Conservation (phyloP, 2,888 invertebrate species). For the Apamea anceps region DNA sequence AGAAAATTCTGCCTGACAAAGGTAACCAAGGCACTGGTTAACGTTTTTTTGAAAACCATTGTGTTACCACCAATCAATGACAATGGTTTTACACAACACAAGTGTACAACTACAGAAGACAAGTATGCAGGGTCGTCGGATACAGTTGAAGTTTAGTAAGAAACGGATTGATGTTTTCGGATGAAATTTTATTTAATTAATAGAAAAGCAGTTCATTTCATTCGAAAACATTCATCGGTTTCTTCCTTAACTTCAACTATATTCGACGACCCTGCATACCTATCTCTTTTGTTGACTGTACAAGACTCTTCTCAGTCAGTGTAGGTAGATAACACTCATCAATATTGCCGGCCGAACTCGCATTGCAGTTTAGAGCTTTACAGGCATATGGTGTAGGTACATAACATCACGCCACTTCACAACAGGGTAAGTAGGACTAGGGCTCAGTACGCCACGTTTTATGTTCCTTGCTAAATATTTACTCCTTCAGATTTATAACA, state of each 20-base stretch:
- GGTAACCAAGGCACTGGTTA: not conserved
- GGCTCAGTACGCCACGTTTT: not conserved
- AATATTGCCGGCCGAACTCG: not conserved
- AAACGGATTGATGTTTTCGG: no score
- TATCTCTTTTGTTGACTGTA: no score
- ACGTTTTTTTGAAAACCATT: not conserved
- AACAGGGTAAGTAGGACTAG: not conserved
- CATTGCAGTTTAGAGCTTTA: not conserved
- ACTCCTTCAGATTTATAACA: not conserved
- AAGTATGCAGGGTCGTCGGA: no score
- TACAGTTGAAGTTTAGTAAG: no score
- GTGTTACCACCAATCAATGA: no score
- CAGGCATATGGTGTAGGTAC: not conserved
- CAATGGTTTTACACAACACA: not conserved
- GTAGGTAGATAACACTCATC: not conserved
- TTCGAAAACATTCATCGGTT: no score
- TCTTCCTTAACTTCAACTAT: no score
- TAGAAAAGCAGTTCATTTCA: no score
- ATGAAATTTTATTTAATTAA: no score
- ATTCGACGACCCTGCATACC: no score
- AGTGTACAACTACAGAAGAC: no score
- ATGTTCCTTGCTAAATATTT: not conserved
- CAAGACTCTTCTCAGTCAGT: not conserved
- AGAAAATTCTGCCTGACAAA: not conserved
- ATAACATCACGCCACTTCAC: not conserved